phyloP scores from a whole-genome alignment of 2,113 vertebrate genomes.

The human (Homo sapiens) region GRCh38 chr13:28883501-28884000 shows the following conservation, averaged over 20 bases:
- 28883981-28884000: neutral
- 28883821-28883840: neutral
- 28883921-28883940: neutral
- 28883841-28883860: neutral
- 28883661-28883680: neutral
- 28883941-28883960: neutral
- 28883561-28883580: neutral
- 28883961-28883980: neutral
- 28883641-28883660: neutral
- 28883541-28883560: neutral
- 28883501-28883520: neutral
- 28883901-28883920: neutral
- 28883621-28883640: neutral
- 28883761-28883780: neutral
- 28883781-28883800: neutral
- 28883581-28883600: neutral
- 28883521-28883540: neutral
- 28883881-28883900: neutral
- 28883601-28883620: neutral
- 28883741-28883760: neutral
- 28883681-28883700: neutral
- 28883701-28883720: neutral
- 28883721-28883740: neutral
- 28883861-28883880: neutral
- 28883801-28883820: neutral